Base-by-base conservation (phyloP, 2,113 vertebrate genomes). In the Elgaria multicarinata region DNA sequence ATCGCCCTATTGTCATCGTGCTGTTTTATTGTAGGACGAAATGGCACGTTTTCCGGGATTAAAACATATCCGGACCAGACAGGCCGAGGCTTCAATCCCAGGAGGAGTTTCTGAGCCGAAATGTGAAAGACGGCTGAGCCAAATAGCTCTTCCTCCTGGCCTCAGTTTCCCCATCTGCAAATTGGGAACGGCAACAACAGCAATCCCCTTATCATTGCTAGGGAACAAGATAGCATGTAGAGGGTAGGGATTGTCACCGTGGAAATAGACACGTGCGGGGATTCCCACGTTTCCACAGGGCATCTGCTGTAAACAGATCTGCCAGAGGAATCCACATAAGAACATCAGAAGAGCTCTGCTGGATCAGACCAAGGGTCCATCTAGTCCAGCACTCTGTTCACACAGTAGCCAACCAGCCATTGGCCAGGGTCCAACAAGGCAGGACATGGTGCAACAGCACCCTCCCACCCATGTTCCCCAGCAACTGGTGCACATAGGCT, bases 1-100 rank as follows among this genome's bases (percentile, higher is more conserved):
- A 20, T 2, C 1, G 0, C 66, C 5, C 1, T 1, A 4, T 36
- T 31, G 36, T 44, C 20, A 0, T 6, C 39, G 3, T 4, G 2
- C 84, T 6, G 36, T 87, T 85, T 89, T 84, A 79, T 62, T 42
- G 31, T 89, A 72, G 83, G 83, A 55, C 39, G 83, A 22, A 16
- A 28, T 13, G 22, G 69, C 33, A 4, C 46, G 36, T 39, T 74
- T 55, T 58, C 46, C n/a, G 46, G 84, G 84, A 55, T 71, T 58
- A 55, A 72, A 55, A 72, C 4, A 7, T 39, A 33, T 91, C 39
- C 26, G 46, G 50, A n/a, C 50, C 6, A 14, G 50, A 0, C 86
- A 50, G 72, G 90, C 69, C 39, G 22, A 8, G 33, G 10, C 33
- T 82, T 36, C 18, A 44, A 83, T 46, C 82, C 64, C 31, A 69